phyloP scores from a whole-genome alignment of 2,888 invertebrate species.

The Hedya salicella region DNA sequence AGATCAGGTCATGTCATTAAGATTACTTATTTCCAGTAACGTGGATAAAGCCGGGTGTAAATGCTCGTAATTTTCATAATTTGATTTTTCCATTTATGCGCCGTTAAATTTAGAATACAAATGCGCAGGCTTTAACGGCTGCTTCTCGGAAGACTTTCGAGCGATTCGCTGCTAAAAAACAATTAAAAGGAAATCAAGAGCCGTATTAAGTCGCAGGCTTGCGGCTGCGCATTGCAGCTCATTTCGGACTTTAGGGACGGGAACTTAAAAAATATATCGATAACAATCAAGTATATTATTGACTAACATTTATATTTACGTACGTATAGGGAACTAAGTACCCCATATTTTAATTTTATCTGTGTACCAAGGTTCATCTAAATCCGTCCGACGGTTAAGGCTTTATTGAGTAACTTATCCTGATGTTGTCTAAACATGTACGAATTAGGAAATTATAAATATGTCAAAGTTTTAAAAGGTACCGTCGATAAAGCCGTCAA shows the following conservation, averaged over 20 bases:
- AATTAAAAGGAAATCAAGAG: slow-evolving; percentile 82
- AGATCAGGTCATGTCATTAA: no score
- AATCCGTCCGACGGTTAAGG: no score
- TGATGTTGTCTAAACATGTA: no score
- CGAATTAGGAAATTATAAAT: no score
- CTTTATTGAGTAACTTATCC: no score
- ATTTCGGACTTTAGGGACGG: slow-evolving; percentile 67
- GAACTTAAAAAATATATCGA: slow-evolving; percentile 47
- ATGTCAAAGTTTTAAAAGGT: no score
- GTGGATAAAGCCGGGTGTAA: no score
- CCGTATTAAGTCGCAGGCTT: slow-evolving; percentile 78
- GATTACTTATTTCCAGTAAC: no score
- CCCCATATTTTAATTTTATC: no score
- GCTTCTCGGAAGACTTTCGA: slow-evolving; percentile 69
- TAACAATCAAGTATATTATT: slow-evolving; percentile 25
- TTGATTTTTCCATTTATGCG: not conserved
- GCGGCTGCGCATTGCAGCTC: slow-evolving; percentile 66
- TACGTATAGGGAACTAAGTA: no score
- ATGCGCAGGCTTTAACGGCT: slow-evolving; percentile 44
- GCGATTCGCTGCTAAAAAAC: slow-evolving; percentile 76
- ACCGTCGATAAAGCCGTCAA: no score
- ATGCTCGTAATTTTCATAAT: not conserved
- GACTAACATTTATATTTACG: not conserved
- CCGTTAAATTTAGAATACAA: slow-evolving; percentile 36
- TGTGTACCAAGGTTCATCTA: no score